Evolutionary conservation across 2,888 invertebrate species (phyloP).

Genomic region (Meganola albula): DNA sequence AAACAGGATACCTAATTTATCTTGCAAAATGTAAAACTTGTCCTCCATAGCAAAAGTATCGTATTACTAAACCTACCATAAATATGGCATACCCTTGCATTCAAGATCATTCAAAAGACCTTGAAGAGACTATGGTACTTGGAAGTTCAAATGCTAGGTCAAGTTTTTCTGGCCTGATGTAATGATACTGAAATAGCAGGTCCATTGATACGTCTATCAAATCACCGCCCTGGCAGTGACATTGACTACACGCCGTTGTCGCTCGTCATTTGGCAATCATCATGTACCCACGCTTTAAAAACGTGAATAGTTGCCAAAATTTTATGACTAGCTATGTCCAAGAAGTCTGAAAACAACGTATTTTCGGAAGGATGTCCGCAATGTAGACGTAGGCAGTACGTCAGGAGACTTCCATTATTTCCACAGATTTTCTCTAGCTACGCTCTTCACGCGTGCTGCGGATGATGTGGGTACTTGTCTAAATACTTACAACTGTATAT

Average conservation of each 20-base stretch:
- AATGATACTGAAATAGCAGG: conserved; percentile 52
- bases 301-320: conserved; percentile 21
- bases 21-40: too few relatives aligned
- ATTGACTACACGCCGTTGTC: conserved; percentile 49
- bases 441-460: conserved; percentile 34
- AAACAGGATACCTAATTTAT: background rate
- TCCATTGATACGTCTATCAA: conserved; percentile 63
- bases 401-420: too few relatives aligned
- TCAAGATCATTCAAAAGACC: conserved; percentile 29
- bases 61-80: too few relatives aligned
- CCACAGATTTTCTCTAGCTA: too few relatives aligned
- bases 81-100: too few relatives aligned
- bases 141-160: conserved; percentile 40
- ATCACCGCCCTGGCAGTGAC: conserved; percentile 65
- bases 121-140: conserved; percentile 27
- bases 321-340: conserved; percentile 13
- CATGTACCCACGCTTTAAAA: conserved; percentile 23
- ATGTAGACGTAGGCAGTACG: conserved; percentile 51
- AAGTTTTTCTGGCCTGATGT: conserved; percentile 60
- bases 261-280: conserved; percentile 54
- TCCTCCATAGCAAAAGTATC: too few relatives aligned
- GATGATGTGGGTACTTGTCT: conserved; percentile 34
- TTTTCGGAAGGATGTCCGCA: conserved; percentile 31
- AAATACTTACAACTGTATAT: conserved; percentile 23
- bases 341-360: conserved; percentile 6